Evolutionary conservation across 2,888 invertebrate genomes (phyloP).

Genomic region (Drosophila nr. fundita): DNA sequence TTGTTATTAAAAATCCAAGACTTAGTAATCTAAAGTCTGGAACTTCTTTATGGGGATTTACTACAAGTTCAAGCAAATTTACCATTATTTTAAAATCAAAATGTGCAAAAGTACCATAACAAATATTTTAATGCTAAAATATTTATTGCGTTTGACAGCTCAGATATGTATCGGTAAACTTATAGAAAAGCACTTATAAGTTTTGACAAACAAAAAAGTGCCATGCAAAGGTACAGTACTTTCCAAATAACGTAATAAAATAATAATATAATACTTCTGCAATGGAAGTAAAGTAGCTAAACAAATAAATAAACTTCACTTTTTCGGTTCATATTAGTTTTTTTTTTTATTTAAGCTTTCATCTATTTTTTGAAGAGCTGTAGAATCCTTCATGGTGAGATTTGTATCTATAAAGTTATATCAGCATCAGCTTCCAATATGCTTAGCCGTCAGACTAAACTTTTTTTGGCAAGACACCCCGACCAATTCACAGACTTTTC

Average conservation of each 20-base stretch:
- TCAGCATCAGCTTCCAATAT: background rate
- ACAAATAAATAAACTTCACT: too few relatives aligned
- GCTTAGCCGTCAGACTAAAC: background rate
- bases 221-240: background rate
- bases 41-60: too few relatives aligned
- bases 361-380: too few relatives aligned
- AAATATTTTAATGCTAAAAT: background rate
- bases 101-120: background rate
- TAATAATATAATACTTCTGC: too few relatives aligned
- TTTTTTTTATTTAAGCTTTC: too few relatives aligned
- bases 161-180: background rate
- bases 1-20: background rate
- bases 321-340: too few relatives aligned
- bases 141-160: background rate
- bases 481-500: background rate
- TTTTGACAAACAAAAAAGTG: background rate
- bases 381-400: rapidly evolving
- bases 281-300: too few relatives aligned
- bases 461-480: background rate
- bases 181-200: background rate
- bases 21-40: background rate
- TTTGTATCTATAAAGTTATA: background rate
- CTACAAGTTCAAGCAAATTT: background rate
- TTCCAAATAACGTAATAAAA: background rate
- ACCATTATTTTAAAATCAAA: background rate